Base-by-base conservation (phyloP, 2,888 invertebrate genomes). In the Eumacrocentrus americanus region DNA sequence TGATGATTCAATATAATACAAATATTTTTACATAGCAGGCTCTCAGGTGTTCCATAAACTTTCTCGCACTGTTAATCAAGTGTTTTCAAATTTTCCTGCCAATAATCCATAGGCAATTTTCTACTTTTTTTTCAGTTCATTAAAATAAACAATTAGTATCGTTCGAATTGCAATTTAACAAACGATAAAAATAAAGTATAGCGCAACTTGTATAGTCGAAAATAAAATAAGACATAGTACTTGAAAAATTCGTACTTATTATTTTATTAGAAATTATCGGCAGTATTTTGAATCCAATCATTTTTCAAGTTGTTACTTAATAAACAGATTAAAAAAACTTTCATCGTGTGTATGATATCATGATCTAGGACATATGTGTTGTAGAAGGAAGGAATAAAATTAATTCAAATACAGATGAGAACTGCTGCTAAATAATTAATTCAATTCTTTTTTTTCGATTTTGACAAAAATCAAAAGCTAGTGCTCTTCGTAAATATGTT, bases 1-100 rank as follows among this genome's bases (percentile, higher is more conserved):
- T 40, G 12, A 6, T 14, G 9, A 25, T 40, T 25, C 18, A 56
- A 14, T 5, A 14, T 29, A 6, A 18, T 44, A 42, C 22, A 22
- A 7, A 9, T n/a, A 12, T 52, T 82, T 86, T 84, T 83, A 88
- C 88, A 72, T 88, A 86, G 75, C 89, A 89, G 2, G 89, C 88
- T 81, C 88, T n/a, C n/a, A n/a, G n/a, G 91, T 14, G 94, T 94
- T 72, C 95, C 94, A 73, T 53, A 40, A 79, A 94, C 93, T 75
- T 91, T 88, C 67, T 92, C 85, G 79, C 95, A 95, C 78, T 95
- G 95, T 40, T 93, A 92, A 79, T 95, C 94, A 67, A 95, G 82
- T 4, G 92, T 89, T 62, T 94, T 83, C 62, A 95, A n/a, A 80
- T 68, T 92, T 89, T 42, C 95, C 95, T 0, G 95, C 95, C 68